phyloP scores from a whole-genome alignment of 2,888 invertebrate species.

The Mystacides longicornis region DNA sequence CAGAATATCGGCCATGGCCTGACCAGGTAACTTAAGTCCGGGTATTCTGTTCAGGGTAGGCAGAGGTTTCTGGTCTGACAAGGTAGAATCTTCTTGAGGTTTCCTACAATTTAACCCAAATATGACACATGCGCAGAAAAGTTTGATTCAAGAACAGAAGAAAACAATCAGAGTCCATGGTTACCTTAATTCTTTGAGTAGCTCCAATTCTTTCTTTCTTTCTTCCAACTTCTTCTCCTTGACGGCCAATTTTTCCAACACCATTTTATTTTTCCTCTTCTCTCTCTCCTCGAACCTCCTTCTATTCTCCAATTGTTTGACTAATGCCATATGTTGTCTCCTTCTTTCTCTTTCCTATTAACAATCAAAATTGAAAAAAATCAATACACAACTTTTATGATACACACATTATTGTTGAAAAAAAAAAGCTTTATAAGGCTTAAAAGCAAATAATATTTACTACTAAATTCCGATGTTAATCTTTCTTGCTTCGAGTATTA shows the following conservation, averaged over 20 bases:
- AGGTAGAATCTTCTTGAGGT: slow-evolving; percentile 86
- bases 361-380: background rate
- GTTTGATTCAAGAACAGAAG: background rate
- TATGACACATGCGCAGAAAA: background rate
- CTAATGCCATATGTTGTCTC: slow-evolving; percentile 83
- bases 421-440: too few species aligned
- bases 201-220: slow-evolving; percentile 61
- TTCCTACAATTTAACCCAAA: slow-evolving; percentile 59
- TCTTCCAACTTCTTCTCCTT: slow-evolving; percentile 78
- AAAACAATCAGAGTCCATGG: background rate
- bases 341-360: slow-evolving; percentile 77
- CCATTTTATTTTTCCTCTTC: slow-evolving; percentile 62
- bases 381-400: background rate
- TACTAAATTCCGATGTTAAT: too few species aligned
- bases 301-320: slow-evolving; percentile 79
- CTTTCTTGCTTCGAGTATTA: too few species aligned
- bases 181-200: slow-evolving; percentile 57
- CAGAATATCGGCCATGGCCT: slow-evolving; percentile 84
- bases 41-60: slow-evolving; percentile 71
- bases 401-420: too few species aligned
- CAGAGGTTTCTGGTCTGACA: slow-evolving; percentile 65
- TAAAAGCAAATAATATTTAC: too few species aligned
- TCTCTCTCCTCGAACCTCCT: slow-evolving; percentile 84
- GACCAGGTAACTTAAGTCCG: slow-evolving; percentile 72
- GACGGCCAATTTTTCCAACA: slow-evolving; percentile 76